Percentiles rank a stretch among this genome's conserved stretches.
These are phyloP conservation scores for Chauna torquata DNA, from an alignment of 2,113 vertebrate species.

Conservation along the genomic window DNA sequence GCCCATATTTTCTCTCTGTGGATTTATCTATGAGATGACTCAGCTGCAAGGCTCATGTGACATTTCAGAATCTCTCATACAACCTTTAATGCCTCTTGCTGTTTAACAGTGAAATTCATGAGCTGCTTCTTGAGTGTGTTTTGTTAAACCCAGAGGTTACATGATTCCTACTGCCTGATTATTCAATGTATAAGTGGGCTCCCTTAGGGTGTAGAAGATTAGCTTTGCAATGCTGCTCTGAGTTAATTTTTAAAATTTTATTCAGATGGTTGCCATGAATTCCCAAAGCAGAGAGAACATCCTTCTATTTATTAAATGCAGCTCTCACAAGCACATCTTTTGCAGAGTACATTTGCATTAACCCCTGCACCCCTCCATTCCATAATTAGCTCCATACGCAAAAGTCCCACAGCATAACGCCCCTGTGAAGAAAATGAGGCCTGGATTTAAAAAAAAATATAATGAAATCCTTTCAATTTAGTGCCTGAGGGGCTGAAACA, in stretches of 20 bases:
- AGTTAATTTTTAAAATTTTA: slow-evolving; percentile 25
- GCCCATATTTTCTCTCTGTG: background rate
- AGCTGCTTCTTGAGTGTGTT: background rate
- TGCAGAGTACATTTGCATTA: background rate
- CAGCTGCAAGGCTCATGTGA: background rate
- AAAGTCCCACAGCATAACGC: fast-evolving
- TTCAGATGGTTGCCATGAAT: slow-evolving; percentile 49
- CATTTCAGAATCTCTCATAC: background rate
- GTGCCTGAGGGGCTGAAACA: background rate
- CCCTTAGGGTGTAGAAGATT: background rate
- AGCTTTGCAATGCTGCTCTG: background rate
- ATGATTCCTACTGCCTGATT: background rate
- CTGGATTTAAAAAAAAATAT: background rate
- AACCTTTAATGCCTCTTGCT: background rate
- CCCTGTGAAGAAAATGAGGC: background rate
- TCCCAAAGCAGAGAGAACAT: slow-evolving; percentile 18
- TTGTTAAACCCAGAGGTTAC: background rate
- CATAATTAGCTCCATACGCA: background rate
- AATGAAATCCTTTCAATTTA: background rate
- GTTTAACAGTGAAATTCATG: background rate
- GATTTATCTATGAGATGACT: background rate
- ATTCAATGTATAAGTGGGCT: background rate
- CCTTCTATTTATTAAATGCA: background rate
- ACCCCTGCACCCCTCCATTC: background rate
- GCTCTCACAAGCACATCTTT: background rate